Evolutionary conservation across 2,797 vertebrate species (phyloP).

Genomic region (Picus viridis): DNA sequence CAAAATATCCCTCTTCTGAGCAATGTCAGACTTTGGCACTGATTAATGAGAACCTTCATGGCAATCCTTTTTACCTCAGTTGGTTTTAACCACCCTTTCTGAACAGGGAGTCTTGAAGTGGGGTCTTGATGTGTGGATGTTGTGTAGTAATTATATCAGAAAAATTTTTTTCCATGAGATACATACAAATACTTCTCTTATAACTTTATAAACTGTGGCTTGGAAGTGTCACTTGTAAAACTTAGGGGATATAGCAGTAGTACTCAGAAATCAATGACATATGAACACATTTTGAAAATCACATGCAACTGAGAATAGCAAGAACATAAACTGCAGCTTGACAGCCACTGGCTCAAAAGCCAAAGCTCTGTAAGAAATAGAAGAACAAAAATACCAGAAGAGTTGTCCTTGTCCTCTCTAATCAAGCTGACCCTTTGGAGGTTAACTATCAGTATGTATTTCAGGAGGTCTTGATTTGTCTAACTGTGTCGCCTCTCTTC

Average conservation of each 20-base stretch:
- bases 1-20: not conserved
- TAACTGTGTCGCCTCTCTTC: slow-evolving; percentile 23
- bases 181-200: not conserved
- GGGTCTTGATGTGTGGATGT: not conserved
- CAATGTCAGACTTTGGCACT: not conserved
- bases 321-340: not conserved
- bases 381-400: slow-evolving; percentile 7
- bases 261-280: not conserved
- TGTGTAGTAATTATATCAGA: not conserved
- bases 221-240: not conserved
- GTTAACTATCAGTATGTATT: slow-evolving; percentile 9
- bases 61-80: not conserved
- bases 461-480: slow-evolving; percentile 34
- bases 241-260: not conserved
- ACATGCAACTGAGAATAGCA: not conserved
- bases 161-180: not conserved
- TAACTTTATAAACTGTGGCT: not conserved
- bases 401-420: not conserved
- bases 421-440: not conserved
- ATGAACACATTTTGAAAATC: not conserved
- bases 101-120: not conserved
- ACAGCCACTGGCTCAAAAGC: not conserved
- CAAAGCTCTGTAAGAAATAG: not conserved
- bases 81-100: not conserved
- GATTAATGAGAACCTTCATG: not conserved